Percentiles rank a stretch among this genome's conserved stretches.
phyloP scores from a whole-genome alignment of 2,113 vertebrate species.

The Labeo catla region DNA sequence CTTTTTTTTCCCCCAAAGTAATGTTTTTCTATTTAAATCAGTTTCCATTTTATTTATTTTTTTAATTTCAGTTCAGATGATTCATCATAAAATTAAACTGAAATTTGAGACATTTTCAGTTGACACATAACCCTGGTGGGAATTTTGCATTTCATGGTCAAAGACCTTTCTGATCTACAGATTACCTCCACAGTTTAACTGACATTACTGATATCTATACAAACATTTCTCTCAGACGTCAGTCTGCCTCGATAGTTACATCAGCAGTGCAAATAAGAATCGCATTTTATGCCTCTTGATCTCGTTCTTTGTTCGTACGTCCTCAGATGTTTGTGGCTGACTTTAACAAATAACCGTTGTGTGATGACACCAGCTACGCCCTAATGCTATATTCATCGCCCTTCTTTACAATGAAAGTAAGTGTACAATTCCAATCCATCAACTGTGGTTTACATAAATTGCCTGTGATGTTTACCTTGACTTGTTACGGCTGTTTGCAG shows the following conservation, averaged over 20 bases:
- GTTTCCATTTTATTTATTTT: too few relatives aligned
- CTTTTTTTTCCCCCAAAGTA: too few relatives aligned
- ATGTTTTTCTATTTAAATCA: too few relatives aligned
- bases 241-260: neutral
- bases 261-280: neutral
- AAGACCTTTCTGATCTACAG: neutral
- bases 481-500: conserved; percentile 7
- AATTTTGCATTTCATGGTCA: neutral
- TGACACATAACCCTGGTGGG: neutral
- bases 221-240: neutral
- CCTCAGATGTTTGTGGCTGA: neutral
- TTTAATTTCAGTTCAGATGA: too few relatives aligned
- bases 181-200: neutral
- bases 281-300: conserved; percentile 13
- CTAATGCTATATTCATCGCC: conserved; percentile 11
- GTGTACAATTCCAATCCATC: conserved; percentile 19
- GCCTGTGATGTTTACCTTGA: conserved; percentile 19
- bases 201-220: neutral
- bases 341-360: conserved; percentile 8
- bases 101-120: neutral
- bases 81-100: neutral
- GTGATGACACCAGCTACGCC: conserved; percentile 9
- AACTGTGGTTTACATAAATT: conserved; percentile 32
- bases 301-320: conserved; percentile 1
- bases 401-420: neutral